Evolutionary conservation across 2,797 vertebrate genomes (phyloP), one percentile per base, ranked within the genome.

Genomic region (Catamblyrhynchus diadema): DNA sequence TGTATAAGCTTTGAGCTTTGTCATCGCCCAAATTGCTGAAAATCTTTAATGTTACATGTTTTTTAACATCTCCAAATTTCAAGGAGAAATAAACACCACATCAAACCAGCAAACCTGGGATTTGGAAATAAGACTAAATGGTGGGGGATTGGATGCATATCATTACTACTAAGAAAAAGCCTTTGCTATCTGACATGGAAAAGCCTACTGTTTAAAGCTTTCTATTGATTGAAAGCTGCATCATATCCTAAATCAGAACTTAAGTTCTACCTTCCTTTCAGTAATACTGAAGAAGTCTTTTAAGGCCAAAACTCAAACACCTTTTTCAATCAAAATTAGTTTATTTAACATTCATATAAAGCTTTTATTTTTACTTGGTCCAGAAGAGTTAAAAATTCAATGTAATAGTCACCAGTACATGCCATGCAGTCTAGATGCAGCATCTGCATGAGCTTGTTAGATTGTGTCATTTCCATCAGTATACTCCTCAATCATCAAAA

Each of bases 121-220:
- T 81, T 35, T 65, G 35, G 53, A 89, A 84, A 44, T n/a, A 27
- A 30, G n/a, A 32, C 14, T n/a, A 8, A 14, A 15, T 35, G 4
- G 7, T 4, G 1, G 2, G 8, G 3, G 8, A 35, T 23, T 65
- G 8, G 19, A 50, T 54, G 16, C 10, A 24, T 5, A 1, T 37
- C 48, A n/a, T 35, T 39, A 9, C 22, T 42, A 33, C 15, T 47
- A 39, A 69, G 45, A 35, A 61, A 84, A 65, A 1, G 35, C 10
- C 15, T 74, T 81, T 69, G 33, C 17, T 6, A 0, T 39, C 12
- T 79, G 33, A 88, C 30, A 21, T 37, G n/a, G 20, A 14, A 48
- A 88, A 88, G 53, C 20, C 44, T 37, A 24, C 2, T 44, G 6
- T 53, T 71, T 37, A 56, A 61, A 88, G 30, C 3, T 1, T 44